Evolutionary conservation across 2,888 invertebrate species (phyloP), one percentile per base, ranked within the genome.

Genomic region (Micoletzkya japonica): DNA sequence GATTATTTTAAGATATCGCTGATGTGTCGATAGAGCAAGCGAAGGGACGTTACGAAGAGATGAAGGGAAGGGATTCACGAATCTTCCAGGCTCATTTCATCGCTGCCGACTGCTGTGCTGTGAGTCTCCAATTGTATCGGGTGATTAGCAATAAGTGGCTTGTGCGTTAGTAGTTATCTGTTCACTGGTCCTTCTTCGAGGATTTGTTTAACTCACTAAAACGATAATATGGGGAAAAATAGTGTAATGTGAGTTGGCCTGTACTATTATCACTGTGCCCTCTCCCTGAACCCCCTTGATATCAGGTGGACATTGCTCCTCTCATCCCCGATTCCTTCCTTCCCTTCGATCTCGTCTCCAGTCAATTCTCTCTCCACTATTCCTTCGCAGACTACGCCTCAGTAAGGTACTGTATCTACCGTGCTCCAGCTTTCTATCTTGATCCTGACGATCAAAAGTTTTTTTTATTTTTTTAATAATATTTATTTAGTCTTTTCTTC

Each of bases 281-380:
- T 28, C 32, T 7, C 1, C 26, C 17, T 67, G 20, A 32, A 20
- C 17, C 14, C 2, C 26, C 32, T 60, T 39, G 14, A 28, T 24
- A 4, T n/a, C n/a, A 60, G 67, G 49, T 50, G 24, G 67, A 67
- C 30, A 44, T 67, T 24, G 3, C 20, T 14, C 44, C 56, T 0
- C 30, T 57, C 20, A 57, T 67, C n/a, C 36, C 52, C 17, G 30
- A 56, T 2, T n/a, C 57, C 2, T 67, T 44, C 36, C 67, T 56
- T n/a, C 76, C 73, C 81, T 90, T 97, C 82, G 93, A 98, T 86
- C 85, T 98, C 54, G 93, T 93, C 0, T 95, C 95, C 86, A 95
- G 95, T 86, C 98, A 99, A 87, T 99, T 99, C 90, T 93, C 95
- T 30, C 92, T 98, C 86, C 98, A 99, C 88, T 99, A 99, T 70